Conservation (phyloP, 2,797 vertebrate genomes). For the Craterocephalus amniculus region DNA sequence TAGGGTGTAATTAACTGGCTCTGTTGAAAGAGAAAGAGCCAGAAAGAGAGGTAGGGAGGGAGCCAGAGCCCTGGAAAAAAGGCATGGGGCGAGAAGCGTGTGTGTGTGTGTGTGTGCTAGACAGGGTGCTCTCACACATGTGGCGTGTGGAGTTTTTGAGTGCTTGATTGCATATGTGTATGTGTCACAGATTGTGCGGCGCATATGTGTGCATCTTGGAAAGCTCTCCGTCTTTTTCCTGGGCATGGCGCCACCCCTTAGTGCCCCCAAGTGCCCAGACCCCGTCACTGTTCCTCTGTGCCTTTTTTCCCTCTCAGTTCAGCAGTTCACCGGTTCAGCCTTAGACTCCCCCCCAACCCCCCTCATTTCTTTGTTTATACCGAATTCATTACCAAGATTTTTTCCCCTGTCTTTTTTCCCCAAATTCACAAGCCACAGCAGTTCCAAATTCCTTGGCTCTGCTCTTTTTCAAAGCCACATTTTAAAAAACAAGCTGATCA, state of each 20-base stretch:
- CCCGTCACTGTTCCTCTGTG: conserved; percentile 70
- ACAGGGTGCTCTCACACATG: conserved; percentile 63
- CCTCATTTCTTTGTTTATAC: conserved; percentile 75
- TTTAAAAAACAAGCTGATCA: conserved; percentile 80
- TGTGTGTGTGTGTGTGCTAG: conserved; percentile 46
- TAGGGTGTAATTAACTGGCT: conserved; percentile 90
- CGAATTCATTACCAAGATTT: conserved; percentile 78
- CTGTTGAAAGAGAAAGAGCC: conserved; percentile 86
- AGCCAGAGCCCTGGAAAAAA: conserved; percentile 75
- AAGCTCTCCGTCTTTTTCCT: conserved; percentile 59
- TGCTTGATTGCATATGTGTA: conserved; percentile 71
- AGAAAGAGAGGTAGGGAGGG: conserved; percentile 80
- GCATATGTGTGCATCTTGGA: conserved; percentile 67
- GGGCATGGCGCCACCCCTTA: conserved; percentile 72
- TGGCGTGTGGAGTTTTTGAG: conserved; percentile 57
- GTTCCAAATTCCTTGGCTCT: conserved; percentile 83
- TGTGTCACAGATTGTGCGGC: conserved; percentile 54
- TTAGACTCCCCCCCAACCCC: conserved; percentile 39
- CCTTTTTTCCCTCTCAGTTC: conserved; percentile 62
- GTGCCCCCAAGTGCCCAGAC: conserved; percentile 82
- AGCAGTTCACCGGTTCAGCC: conserved; percentile 65
- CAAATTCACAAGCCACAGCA: conserved; percentile 81
- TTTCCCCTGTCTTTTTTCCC: conserved; percentile 68
- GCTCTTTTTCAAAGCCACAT: conserved; percentile 83
- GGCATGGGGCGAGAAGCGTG: conserved; percentile 66